Base-by-base conservation (phyloP, 2,888 invertebrate genomes). In the Agrilus cyanescens region DNA sequence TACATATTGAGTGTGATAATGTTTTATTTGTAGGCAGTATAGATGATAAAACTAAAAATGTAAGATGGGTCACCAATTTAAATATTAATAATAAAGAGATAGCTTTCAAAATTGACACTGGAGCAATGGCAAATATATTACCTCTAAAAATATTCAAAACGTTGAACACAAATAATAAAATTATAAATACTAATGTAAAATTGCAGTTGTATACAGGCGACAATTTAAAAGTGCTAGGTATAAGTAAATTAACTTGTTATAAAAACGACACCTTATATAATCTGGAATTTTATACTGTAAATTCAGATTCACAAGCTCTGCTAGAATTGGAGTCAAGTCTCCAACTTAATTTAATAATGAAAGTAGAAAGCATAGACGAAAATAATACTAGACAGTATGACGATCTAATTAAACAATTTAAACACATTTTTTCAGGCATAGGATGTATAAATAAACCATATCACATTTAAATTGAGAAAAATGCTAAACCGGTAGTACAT, bases 361-460 rank as follows among this genome's bases (percentile, higher is more conserved):
- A 32, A 45, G 31, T 44, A 14, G 40, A 45, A 31, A n/a, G 4
- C 10, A 12, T 32, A 1, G 14, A 3, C n/a, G n/a, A 7, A 20
- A 38, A 37, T 25, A 12, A 16, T n/a, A n/a, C n/a, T n/a, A n/a
- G n/a, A 5, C 20, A 43, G 18, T 5, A 32, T 12, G 12, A 25
- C 10, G 5, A 41, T 32, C 30, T 50, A 16, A 29, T 46, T 5
- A 38, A 38, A 15, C 15, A 39, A 20, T 45, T 41, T 37, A 40
- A 43, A 29, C 45, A 47, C 13, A 34, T 47, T 7, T 51, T 56
- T 51, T n/a, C 37, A 12, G 51, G 48, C 5, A 41, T 48, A 6
- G 53, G 50, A 10, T 47, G 46, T 32, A 37, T 57, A 12, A 38
- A 39, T n/a, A 36, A 50, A 40, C 46, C 46, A 38, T 52, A 54